Percentiles rank a stretch among this genome's conserved stretches.
phyloP scores from a whole-genome alignment of 2,888 invertebrate genomes.

The Lasioglossum morio region DNA sequence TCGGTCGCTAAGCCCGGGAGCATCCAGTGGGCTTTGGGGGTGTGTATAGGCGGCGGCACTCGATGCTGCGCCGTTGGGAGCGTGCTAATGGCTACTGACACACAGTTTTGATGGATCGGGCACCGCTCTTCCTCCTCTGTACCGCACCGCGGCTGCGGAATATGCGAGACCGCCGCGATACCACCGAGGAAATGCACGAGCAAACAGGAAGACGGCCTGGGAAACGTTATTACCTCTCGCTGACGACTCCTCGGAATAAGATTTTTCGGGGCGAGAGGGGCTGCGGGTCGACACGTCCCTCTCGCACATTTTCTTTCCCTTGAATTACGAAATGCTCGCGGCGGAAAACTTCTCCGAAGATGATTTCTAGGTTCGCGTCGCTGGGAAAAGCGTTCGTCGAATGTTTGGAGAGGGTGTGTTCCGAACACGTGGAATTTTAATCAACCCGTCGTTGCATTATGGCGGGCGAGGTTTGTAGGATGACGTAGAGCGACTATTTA shows the following conservation, averaged over 20 bases:
- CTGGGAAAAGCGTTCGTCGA: neutral
- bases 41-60: constrained; percentile 68
- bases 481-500: too few relatives aligned
- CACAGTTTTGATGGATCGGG: constrained; percentile 87
- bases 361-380: neutral
- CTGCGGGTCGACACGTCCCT: neutral
- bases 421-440: neutral
- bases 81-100: constrained; percentile 89
- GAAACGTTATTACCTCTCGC: constrained; percentile 45
- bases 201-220: constrained; percentile 56
- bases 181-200: constrained; percentile 58
- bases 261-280: neutral
- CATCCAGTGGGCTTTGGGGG: constrained; percentile 60
- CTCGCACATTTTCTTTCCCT: neutral
- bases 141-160: constrained; percentile 71
- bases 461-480: too few relatives aligned
- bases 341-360: neutral
- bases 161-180: constrained; percentile 64
- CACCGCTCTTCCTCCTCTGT: constrained; percentile 76
- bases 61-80: constrained; percentile 83
- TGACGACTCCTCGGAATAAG: neutral
- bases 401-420: neutral
- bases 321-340: neutral
- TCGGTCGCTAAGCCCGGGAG: constrained; percentile 65
- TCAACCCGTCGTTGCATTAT: too few relatives aligned